Evolutionary conservation across 64 coral and sea anemone species (phyloP), one percentile per base, ranked within the genome.

Genomic region (Dendrophyllia cribrosa): DNA sequence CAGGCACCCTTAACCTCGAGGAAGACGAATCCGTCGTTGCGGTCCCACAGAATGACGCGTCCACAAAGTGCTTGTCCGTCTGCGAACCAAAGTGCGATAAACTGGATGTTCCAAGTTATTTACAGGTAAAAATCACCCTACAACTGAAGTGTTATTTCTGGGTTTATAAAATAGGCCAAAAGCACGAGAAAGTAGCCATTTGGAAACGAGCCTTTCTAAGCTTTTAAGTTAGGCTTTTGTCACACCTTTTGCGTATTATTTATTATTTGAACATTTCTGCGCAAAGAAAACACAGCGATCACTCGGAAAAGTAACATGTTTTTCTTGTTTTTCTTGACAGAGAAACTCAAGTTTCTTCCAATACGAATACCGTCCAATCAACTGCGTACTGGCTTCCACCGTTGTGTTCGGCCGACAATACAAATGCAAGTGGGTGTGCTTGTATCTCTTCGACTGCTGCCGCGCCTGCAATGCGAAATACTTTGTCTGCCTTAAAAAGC

Each of bases 391-490:
- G 9, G 74, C 74, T 0, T 75, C 72, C 11, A 75, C 72, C 2
- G 72, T 75, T 17, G 72, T 75, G 43, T 75, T 75, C 72, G 4
- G 7, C 17, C 16, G 16, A 6, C n/a, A 70, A 13, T 49, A 75
- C 72, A 12, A 55, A 22, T 77, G 74, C 17, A 4, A 55, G 19
- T 77, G 9, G 6, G 3, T 77, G 20, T 20, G 51, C 2, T 16
- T 77, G 74, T 77, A 77, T 17, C 50, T 53, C 19, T 77, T 77
- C 8, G 50, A 52, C 48, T 77, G 74, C 74, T 77, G 74, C 51
- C 74, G 74, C 0, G 74, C 74, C 6, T 77, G 74, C 20, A 77
- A 75, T 48, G 72, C 72, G 2, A 0, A 51, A 20, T 34, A 49
- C 45, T 9, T 1, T 17, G 17, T 47, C 6, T 75, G 72, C 19